A percentile compares a stretch with the other conserved stretches of the same genome.
phyloP scores from a whole-genome alignment of 2,113 vertebrate genomes.

The Ondatra zibethicus region DNA sequence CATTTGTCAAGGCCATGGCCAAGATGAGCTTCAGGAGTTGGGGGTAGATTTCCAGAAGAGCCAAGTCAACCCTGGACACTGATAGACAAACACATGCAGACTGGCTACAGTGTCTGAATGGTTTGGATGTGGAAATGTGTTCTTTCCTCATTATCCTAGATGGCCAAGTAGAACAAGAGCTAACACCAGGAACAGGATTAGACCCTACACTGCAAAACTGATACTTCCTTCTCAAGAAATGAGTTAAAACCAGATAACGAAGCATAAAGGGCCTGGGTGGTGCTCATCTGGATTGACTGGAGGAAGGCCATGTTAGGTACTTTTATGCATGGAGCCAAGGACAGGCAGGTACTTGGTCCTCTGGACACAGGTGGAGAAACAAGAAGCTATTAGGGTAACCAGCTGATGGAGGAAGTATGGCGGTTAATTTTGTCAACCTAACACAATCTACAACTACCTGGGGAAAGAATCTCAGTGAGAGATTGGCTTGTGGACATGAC shows the following conservation, averaged over 20 bases:
- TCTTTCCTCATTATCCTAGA: not conserved
- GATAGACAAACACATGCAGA: fast-evolving
- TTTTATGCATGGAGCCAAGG: not conserved
- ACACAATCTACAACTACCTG: not conserved
- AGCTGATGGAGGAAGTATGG: not conserved
- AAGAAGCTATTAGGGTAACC: not conserved
- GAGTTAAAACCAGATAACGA: not conserved
- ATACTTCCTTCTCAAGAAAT: slow-evolving; percentile 16
- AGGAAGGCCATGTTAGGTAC: not conserved
- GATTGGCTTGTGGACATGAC: not conserved
- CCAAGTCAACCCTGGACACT: not conserved
- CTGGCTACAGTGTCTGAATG: not conserved
- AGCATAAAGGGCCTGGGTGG: not conserved
- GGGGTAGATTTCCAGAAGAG: not conserved
- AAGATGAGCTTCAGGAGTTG: not conserved
- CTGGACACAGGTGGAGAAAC: not conserved
- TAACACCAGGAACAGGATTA: not conserved
- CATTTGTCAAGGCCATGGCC: not conserved
- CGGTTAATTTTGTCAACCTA: not conserved
- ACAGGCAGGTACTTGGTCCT: not conserved
- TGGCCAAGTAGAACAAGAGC: not conserved
- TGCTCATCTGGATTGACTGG: not conserved
- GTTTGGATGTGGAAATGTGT: not conserved
- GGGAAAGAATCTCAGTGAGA: not conserved
- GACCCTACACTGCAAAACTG: not conserved